Evolutionary conservation across 2,797 vertebrate species (phyloP).

Genomic region (Acomys russatus): DNA sequence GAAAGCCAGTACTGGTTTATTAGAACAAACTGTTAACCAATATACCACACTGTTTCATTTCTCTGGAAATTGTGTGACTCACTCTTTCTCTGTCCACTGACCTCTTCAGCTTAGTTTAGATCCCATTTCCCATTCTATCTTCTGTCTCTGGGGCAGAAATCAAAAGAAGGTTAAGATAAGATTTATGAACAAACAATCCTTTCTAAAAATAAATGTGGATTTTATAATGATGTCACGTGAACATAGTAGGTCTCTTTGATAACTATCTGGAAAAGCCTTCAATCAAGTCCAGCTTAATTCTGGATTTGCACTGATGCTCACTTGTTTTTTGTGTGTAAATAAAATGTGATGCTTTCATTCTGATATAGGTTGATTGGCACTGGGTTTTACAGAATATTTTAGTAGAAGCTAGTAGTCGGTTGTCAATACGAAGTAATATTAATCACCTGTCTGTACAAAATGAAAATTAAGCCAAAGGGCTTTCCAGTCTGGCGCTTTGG

Average conservation of each 20-base stretch:
- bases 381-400: constrained; percentile 76
- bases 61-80: constrained; percentile 29
- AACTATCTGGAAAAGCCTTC: not conserved
- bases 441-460: constrained; percentile 1
- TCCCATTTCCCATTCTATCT: constrained; percentile 2
- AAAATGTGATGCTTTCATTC: constrained; percentile 55
- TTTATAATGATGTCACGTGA: constrained; percentile 27
- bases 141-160: constrained; percentile 30
- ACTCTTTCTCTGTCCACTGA: not conserved
- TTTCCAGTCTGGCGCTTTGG: constrained; percentile 28
- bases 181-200: constrained; percentile 25
- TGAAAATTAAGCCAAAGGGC: not conserved
- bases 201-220: constrained; percentile 11
- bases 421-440: constrained; percentile 69
- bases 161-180: constrained; percentile 40
- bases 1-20: not conserved
- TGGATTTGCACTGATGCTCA: constrained; percentile 32
- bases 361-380: constrained; percentile 33
- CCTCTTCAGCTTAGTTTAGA: not conserved
- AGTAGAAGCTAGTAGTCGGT: constrained; percentile 62
- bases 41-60: not conserved
- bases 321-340: constrained; percentile 68
- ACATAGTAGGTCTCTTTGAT: not conserved
- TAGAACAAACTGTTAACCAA: not conserved
- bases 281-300: not conserved